A percentile compares a stretch with the other conserved stretches of the same genome.
Conservation (phyloP, 2,113 vertebrate genomes). For the Pterocles gutturalis region DNA sequence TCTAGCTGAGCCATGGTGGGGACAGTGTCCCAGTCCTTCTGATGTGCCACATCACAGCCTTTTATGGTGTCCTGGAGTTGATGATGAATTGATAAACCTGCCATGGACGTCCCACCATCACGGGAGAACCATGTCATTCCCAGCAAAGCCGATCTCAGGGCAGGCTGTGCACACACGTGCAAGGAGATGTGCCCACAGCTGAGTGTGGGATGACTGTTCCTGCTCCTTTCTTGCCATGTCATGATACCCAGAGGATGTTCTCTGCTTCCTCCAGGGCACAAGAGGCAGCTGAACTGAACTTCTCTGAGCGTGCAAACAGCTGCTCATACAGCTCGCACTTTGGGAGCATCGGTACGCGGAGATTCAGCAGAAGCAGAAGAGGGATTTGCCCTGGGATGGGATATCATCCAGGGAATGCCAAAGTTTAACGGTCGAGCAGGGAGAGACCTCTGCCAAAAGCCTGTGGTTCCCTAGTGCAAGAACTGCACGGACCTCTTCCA, state of each 20-base stretch:
- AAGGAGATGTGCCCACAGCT: background rate
- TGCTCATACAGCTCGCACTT: background rate
- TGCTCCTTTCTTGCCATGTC: background rate
- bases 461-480: background rate
- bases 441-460: background rate
- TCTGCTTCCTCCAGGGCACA: background rate
- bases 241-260: background rate
- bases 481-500: background rate
- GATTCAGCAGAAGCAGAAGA: background rate
- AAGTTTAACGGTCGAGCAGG: background rate
- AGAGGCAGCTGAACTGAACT: background rate
- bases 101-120: background rate
- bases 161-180: background rate
- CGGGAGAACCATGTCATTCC: background rate
- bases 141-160: background rate
- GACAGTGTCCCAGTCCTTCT: background rate
- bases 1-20: background rate
- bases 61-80: background rate
- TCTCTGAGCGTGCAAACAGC: background rate
- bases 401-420: background rate
- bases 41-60: background rate
- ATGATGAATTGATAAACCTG: background rate
- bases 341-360: rapidly evolving
- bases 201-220: background rate
- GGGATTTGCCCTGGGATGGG: background rate